Evolutionary conservation across 1,140 invertebrate genomes (phyloP).

Genomic region (Rhyzopertha dominica): DNA sequence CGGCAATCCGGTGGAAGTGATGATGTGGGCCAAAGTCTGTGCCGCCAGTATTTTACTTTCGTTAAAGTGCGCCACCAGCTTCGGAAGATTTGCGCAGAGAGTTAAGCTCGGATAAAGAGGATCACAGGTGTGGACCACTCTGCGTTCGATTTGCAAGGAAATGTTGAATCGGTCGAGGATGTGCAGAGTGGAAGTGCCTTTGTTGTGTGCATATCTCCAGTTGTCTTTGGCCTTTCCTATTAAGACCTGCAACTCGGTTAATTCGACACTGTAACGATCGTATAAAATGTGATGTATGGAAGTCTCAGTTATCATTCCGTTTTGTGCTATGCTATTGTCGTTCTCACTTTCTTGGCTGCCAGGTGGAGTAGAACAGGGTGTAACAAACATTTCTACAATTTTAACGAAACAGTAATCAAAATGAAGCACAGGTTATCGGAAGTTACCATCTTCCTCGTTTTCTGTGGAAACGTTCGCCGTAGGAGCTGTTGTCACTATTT

Average conservation of each 20-base stretch:
- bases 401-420: conserved; percentile 6
- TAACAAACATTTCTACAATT: conserved; percentile 69
- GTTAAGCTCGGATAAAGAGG: conserved; percentile 79
- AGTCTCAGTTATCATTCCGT: conserved; percentile 53
- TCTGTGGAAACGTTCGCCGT: conserved; percentile 33
- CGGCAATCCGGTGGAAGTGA: conserved; percentile 44
- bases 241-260: conserved; percentile 83
- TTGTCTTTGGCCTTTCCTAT: conserved; percentile 83
- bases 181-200: conserved; percentile 78
- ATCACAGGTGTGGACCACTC: conserved; percentile 76
- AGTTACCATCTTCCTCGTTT: conserved; percentile 50
- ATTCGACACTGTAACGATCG: conserved; percentile 76
- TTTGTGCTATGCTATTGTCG: conserved; percentile 35
- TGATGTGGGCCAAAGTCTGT: conserved; percentile 47
- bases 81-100: conserved; percentile 77
- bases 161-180: conserved; percentile 89
- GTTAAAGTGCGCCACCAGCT: conserved; percentile 83
- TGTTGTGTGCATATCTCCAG: conserved; percentile 80
- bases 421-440: conserved; percentile 1
- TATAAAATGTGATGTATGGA: conserved; percentile 71
- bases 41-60: conserved; percentile 74
- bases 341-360: conserved; percentile 63
- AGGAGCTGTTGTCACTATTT: background rate
- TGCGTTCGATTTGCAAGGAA: conserved; percentile 72
- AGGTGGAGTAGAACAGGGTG: conserved; percentile 89